Conservation (phyloP, 2,113 vertebrate species). For the Gallinago paraguaiae region DNA sequence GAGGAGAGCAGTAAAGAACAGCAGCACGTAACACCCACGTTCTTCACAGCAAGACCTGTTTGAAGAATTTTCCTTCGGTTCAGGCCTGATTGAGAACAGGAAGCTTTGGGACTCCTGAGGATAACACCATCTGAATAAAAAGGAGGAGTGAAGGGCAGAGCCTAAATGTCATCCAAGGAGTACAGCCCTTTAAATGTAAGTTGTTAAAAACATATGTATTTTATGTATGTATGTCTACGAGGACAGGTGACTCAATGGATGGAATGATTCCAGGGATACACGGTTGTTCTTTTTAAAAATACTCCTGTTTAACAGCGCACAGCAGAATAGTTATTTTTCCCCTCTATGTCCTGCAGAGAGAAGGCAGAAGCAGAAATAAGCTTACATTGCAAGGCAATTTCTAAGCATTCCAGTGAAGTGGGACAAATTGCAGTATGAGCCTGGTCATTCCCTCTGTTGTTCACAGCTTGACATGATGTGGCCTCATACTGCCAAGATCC, state of each 20-base stretch:
- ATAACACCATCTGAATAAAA: not conserved
- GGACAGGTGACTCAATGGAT: not conserved
- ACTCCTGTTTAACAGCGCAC: not conserved
- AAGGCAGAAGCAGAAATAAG: conserved; percentile 5
- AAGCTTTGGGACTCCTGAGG: not conserved
- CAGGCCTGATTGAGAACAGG: not conserved
- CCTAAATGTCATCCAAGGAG: not conserved
- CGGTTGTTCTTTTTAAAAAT: not conserved
- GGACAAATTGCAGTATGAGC: not conserved
- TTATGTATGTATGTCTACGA: not conserved
- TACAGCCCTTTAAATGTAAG: not conserved
- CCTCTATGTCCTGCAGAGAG: not conserved
- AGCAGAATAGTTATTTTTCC: not conserved
- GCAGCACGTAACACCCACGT: not conserved
- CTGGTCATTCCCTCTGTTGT: conserved; percentile 15
- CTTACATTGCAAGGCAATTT: not conserved
- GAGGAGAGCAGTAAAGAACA: not conserved
- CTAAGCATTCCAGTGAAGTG: conserved; percentile 4
- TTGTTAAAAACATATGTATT: not conserved
- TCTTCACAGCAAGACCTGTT: not conserved
- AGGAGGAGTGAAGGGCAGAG: not conserved
- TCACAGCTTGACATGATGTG: conserved; percentile 19
- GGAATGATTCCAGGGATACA: not conserved
- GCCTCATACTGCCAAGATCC: conserved; percentile 30
- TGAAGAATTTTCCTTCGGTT: not conserved